Evolutionary conservation across 1,140 invertebrate species (phyloP), one percentile per base, ranked within the genome.

Genomic region (Cotesia vestalis): DNA sequence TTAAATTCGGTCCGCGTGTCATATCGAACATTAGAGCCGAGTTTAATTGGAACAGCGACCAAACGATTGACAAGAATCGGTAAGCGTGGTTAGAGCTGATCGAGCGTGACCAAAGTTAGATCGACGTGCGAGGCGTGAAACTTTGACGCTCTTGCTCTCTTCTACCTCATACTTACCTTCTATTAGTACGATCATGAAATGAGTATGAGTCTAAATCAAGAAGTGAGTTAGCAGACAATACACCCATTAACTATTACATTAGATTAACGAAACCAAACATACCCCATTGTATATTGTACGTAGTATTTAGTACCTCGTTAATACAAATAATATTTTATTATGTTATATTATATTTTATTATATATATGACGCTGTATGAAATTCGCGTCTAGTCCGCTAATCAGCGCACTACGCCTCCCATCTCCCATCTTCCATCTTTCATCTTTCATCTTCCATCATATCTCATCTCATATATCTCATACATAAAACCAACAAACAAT

Each of bases 241-340:
- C 40, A 6, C 6, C 5, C 6, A 11, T 46, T 9, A 11, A 8
- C 27, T 27, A 46, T 46, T 46, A 46, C 5, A 46, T 46, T 46
- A 46, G 40, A 46, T 46, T 46, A 46, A 46, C 40, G 2, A 46
- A 6, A 46, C 40, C 2, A 9, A 9, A 46, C 40, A 9, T 46
- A 46, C 11, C 6, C 11, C 40, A 9, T 46, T 46, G 11, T 46
- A 46, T 46, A 8, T 11, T 2, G 40, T n/a, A 5, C 17, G n/a
- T 57, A 12, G 11, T 27, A 73, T 73, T 73, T 69, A 73, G 72
- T 73, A 73, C 51, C 72, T 73, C 66, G 72, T 73, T 73, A 73
- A 60, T 27, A 27, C 27, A 27, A 27, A 27, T 27, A 27, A 27
- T 27, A 27, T 27, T 27, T 27, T 27, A 27, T 27, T 2, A 27